Evolutionary conservation across 2,797 vertebrate species (phyloP).

Genomic region (Capromys pilorides): DNA sequence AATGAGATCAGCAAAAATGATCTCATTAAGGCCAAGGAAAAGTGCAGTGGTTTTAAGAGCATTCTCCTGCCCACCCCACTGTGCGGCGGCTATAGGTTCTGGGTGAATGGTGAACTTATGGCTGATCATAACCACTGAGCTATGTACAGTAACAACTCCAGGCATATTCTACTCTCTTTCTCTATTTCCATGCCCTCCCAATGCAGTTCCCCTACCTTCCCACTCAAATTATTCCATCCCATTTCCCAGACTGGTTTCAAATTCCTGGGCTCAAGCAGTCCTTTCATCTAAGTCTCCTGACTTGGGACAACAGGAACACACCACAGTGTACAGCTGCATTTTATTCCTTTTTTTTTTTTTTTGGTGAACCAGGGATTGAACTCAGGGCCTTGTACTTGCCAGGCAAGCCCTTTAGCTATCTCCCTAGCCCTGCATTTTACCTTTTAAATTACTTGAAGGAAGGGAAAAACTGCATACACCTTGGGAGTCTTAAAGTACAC

Average conservation of each 20-base stretch:
- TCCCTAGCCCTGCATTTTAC: not conserved
- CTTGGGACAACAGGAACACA: not conserved
- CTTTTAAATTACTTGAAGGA: not conserved
- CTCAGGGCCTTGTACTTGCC: too few species aligned
- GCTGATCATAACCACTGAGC: not conserved
- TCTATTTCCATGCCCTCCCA: not conserved
- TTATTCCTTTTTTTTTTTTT: not conserved
- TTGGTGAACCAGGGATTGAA: too few species aligned
- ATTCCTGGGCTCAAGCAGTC: not conserved
- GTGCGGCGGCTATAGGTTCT: not conserved
- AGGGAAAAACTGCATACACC: not conserved
- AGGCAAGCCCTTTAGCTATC: too few species aligned
- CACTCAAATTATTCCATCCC: not conserved
- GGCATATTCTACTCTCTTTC: not conserved
- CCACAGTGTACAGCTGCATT: not conserved
- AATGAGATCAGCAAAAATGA: not conserved
- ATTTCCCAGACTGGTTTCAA: not conserved
- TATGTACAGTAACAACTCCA: not conserved
- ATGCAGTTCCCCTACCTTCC: not conserved
- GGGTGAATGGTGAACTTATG: not conserved
- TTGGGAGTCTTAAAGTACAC: not conserved
- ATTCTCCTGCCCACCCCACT: not conserved
- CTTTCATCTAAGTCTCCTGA: not conserved
- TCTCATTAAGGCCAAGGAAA: not conserved
- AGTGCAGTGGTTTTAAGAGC: not conserved